These are phyloP conservation scores for Axea sp. DNA, from an alignment of 2,888 invertebrate species.

Conservation along the genomic window DNA sequence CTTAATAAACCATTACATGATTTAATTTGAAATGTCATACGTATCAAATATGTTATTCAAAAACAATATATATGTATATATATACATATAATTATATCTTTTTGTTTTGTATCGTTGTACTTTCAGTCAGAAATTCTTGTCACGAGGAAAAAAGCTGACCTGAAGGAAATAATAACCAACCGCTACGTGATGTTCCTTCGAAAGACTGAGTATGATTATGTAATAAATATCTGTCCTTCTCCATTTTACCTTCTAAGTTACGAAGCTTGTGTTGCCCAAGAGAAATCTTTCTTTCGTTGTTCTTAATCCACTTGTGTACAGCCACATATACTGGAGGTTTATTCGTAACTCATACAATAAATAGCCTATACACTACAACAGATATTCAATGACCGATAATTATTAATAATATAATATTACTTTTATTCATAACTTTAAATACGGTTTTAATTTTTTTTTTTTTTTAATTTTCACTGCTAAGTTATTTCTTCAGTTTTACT, in stretches of 20 bases:
- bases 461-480: too few species aligned
- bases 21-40: too few species aligned
- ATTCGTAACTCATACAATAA: slow-evolving; percentile 31
- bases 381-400: too few species aligned
- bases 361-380: too few species aligned
- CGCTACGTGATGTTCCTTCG: slow-evolving; percentile 70
- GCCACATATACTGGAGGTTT: slow-evolving; percentile 6
- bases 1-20: too few species aligned
- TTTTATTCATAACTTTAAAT: too few species aligned
- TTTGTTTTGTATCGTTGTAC: slow-evolving; percentile 5
- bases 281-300: slow-evolving; percentile 52
- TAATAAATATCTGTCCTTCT: slow-evolving; percentile 59
- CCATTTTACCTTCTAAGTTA: slow-evolving; percentile 29
- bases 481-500: too few species aligned
- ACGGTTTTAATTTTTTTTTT: too few species aligned
- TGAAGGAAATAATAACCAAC: slow-evolving; percentile 73
- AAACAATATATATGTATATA: not conserved
- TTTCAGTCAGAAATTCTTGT: slow-evolving; percentile 68
- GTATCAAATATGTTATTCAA: too few species aligned
- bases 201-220: slow-evolving; percentile 62
- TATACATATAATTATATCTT: not conserved
- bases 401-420: too few species aligned
- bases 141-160: slow-evolving; percentile 69
- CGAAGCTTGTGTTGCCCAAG: slow-evolving; percentile 45
- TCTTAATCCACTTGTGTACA: slow-evolving; percentile 40